A percentile compares a stretch with the other conserved stretches of the same genome.
phyloP scores from a whole-genome alignment of 2,113 vertebrate genomes.

The Pogonocichla stellata region DNA sequence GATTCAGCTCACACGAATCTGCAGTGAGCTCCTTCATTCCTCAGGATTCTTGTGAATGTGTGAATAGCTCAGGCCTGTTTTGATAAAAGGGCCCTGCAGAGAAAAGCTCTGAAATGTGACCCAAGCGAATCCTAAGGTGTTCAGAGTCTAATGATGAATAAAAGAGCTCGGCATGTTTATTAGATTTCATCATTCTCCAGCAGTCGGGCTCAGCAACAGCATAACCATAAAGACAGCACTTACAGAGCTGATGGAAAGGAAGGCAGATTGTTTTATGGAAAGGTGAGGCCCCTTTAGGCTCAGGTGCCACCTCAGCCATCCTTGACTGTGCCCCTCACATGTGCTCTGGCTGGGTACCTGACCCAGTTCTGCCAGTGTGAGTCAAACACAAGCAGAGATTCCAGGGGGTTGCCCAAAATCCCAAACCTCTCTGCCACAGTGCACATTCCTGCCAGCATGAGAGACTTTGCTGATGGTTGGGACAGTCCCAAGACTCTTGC shows the following conservation, averaged over 20 bases:
- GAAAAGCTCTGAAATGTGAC: background rate
- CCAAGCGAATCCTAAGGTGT: background rate
- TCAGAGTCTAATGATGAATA: background rate
- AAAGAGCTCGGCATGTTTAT: background rate
- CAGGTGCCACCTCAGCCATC: background rate
- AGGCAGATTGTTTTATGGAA: background rate
- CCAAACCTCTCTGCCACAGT: background rate
- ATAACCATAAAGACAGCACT: background rate
- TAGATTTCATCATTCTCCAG: background rate
- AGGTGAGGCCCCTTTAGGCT: background rate
- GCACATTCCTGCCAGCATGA: fast-evolving
- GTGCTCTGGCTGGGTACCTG: fast-evolving
- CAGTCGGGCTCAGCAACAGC: background rate
- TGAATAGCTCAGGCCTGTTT: background rate
- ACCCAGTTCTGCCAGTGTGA: background rate
- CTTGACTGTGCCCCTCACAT: background rate
- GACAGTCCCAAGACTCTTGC: background rate
- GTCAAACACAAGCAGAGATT: background rate
- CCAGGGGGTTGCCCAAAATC: background rate
- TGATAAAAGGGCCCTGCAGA: background rate
- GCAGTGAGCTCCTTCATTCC: background rate
- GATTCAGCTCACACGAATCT: background rate
- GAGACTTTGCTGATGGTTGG: background rate
- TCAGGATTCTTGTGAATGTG: background rate
- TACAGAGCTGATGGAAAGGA: background rate